Evolutionary conservation across 64 coral and sea anemone genomes (phyloP).

Genomic region (Montipora capricornis): DNA sequence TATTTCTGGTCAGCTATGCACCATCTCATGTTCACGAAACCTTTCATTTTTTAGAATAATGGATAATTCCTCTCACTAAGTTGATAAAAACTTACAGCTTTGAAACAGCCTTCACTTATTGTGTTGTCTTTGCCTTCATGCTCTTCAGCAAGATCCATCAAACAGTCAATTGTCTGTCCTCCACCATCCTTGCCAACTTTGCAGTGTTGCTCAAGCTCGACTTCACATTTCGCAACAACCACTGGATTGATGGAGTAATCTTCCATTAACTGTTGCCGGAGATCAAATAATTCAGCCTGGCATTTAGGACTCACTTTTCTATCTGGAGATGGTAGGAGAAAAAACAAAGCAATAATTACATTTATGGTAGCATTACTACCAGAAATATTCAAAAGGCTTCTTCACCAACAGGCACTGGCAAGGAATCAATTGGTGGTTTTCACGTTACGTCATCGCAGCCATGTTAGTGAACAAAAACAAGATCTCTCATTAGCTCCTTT

Average conservation of each 20-base stretch:
- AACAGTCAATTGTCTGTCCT: slow-evolving; percentile 94
- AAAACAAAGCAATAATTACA: background rate
- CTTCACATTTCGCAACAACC: slow-evolving; percentile 83
- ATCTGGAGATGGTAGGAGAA: slow-evolving; percentile 2
- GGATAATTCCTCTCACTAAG: background rate
- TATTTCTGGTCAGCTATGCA: no score
- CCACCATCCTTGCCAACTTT: slow-evolving; percentile 40
- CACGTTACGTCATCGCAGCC: no score
- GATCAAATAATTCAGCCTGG: slow-evolving; percentile 83
- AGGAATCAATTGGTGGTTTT: no score
- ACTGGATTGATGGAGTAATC: slow-evolving; percentile 94
- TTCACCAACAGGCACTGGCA: no score
- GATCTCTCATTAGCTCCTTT: no score
- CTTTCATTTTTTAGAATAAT: no score
- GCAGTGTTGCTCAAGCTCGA: slow-evolving; percentile 77
- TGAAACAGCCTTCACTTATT: slow-evolving; percentile 68
- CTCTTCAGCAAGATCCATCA: slow-evolving; percentile 91
- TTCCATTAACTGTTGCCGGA: slow-evolving; percentile 87
- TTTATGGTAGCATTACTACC: no score
- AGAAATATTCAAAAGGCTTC: no score
- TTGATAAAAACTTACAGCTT: slow-evolving; percentile 59
- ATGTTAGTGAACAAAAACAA: no score
- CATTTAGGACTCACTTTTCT: slow-evolving; percentile 79
- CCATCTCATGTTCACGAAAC: no score
- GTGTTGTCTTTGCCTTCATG: background rate